Evolutionary conservation across 30 jellyfish, hydroid and myxozoan genomes (phyloP).

Genomic region (Clytia hemisphaerica): DNA sequence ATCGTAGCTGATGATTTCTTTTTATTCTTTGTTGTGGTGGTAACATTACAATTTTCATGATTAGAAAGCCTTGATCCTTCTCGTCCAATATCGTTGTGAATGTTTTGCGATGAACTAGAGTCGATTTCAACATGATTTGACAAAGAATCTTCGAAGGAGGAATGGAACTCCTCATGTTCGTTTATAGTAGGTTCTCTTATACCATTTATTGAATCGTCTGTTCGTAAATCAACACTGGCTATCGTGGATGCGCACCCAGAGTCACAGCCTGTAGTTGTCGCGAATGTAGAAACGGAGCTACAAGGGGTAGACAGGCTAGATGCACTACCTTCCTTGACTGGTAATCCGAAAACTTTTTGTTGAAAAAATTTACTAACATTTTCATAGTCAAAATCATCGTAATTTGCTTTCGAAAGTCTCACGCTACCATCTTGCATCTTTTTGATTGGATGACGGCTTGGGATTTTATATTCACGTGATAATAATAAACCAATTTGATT

Average conservation of each 20-base stretch:
- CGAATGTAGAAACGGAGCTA: conserved; percentile 21
- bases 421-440: conserved; percentile 3
- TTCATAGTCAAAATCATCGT: conserved; percentile 28
- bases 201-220: background rate
- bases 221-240: conserved; percentile 12
- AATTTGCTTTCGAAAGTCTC: conserved; percentile 7
- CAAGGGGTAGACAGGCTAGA: conserved; percentile 34
- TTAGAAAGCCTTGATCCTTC: background rate
- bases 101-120: too few relatives aligned
- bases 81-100: too few relatives aligned
- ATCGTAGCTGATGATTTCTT: too few relatives aligned
- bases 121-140: too few relatives aligned
- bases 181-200: too few relatives aligned
- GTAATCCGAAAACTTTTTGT: conserved; percentile 9
- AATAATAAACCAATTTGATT: conserved; percentile 50
- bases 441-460: background rate
- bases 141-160: too few relatives aligned
- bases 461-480: conserved; percentile 25
- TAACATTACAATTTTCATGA: background rate
- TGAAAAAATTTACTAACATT: conserved; percentile 29
- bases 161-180: too few relatives aligned
- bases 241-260: conserved; percentile 40
- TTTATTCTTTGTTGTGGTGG: background rate
- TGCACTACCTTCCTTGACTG: background rate
- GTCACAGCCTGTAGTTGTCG: conserved; percentile 34